Conservation (phyloP, 2,888 invertebrate species). For the Electrophaes corylata region DNA sequence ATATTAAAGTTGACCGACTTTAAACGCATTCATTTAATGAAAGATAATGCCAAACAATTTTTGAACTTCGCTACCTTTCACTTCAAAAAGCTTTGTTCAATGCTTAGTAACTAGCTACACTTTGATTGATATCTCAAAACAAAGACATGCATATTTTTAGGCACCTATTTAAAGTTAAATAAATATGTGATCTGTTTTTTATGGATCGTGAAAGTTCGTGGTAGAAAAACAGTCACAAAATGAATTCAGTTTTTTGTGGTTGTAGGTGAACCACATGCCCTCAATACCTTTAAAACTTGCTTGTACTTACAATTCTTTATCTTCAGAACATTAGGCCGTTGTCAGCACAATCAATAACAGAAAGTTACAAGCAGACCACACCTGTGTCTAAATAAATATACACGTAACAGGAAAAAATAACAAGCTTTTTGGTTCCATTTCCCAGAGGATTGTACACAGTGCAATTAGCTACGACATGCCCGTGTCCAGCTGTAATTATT, state of each 20-base stretch:
- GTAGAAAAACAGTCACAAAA: no score
- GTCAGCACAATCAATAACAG: slow-evolving; percentile 1
- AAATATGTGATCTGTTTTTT: no score
- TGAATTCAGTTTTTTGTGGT: no score
- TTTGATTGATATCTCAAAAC: no score
- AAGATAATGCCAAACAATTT: not conserved
- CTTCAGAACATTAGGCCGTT: not conserved
- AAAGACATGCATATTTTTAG: no score
- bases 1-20: slow-evolving; percentile 32
- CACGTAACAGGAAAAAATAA: slow-evolving; percentile 40
- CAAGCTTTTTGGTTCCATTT: slow-evolving; percentile 34
- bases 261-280: no score
- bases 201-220: no score
- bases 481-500: slow-evolving; percentile 38
- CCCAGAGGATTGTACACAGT: slow-evolving; percentile 32
- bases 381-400: slow-evolving; percentile 41
- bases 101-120: not conserved
- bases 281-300: no score
- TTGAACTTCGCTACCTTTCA: not conserved
- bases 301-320: not conserved
- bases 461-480: slow-evolving; percentile 36
- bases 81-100: not conserved
- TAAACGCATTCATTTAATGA: slow-evolving; percentile 9
- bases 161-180: no score
- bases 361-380: slow-evolving; percentile 24